A percentile compares a stretch with the other conserved stretches of the same genome.
Evolutionary conservation across 2,888 invertebrate species (phyloP).

Genomic region (Amblyjoppa fuscipennis): DNA sequence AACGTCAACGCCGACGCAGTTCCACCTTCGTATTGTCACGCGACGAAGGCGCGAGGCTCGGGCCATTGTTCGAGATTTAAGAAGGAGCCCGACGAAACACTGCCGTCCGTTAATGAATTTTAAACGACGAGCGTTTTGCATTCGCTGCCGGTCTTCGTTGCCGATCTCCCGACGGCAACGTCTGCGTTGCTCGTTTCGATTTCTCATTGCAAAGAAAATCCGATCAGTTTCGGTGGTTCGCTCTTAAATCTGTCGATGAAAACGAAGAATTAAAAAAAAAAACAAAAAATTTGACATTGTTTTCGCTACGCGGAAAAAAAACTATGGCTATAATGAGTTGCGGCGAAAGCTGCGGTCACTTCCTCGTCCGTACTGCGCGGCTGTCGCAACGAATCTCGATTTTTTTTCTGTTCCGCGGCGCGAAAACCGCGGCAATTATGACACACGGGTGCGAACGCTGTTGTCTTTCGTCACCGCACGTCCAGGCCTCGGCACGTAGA

Average conservation of each 20-base stretch:
- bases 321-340: neutral
- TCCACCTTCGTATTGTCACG: conserved; percentile 9
- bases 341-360: neutral
- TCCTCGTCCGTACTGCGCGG: neutral
- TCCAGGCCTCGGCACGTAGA: neutral
- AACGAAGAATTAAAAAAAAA: no score
- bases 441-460: neutral
- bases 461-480: neutral
- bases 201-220: neutral
- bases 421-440: neutral
- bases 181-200: neutral
- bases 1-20: conserved; percentile 58
- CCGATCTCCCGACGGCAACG: neutral
- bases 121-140: neutral
- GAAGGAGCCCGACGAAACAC: conserved; percentile 63
- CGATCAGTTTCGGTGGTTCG: neutral
- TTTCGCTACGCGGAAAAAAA: neutral
- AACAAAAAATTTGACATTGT: neutral
- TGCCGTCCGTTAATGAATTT: conserved; percentile 36
- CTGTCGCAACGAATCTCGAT: neutral
- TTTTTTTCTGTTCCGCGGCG: neutral
- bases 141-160: neutral
- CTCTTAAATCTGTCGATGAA: neutral
- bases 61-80: conserved; percentile 60
- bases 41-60: conserved; percentile 45